phyloP scores from a whole-genome alignment of 1,140 invertebrate species.

The Bradynema listronoti region DNA sequence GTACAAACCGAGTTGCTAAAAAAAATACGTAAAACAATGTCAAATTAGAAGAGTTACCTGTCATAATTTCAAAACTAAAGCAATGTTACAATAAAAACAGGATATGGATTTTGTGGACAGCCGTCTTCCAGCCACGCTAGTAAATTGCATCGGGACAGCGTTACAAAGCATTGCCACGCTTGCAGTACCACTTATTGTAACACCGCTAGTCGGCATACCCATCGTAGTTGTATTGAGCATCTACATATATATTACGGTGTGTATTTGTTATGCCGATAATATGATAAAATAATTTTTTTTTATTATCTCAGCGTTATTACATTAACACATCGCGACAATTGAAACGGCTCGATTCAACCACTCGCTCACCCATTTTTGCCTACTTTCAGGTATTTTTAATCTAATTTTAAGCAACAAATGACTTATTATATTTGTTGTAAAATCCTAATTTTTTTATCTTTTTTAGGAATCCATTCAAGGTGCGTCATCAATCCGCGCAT shows the following conservation, averaged over 20 bases:
- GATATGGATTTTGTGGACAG: conserved; percentile 10
- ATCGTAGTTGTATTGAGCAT: background rate
- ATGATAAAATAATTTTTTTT: too few species aligned
- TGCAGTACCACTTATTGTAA: conserved; percentile 4
- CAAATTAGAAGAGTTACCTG: too few species aligned
- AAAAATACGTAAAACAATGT: too few species aligned
- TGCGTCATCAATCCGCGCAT: conserved; percentile 59
- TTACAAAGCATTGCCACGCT: background rate
- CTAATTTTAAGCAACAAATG: background rate
- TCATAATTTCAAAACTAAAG: too few species aligned
- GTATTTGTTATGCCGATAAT: too few species aligned
- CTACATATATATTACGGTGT: conserved; percentile 5
- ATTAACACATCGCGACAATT: conserved; percentile 84
- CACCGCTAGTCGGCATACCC: background rate
- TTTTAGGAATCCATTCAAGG: conserved; percentile 58
- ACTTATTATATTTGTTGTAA: background rate
- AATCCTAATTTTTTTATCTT: background rate
- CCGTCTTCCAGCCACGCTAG: background rate
- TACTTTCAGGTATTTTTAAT: conserved; percentile 63
- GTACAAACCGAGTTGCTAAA: too few species aligned
- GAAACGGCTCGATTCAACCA: conserved; percentile 87
- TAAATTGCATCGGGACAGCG: background rate
- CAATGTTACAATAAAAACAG: too few species aligned
- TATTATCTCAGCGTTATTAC: conserved; percentile 74
- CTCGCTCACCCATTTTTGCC: conserved; percentile 93